phyloP scores from a whole-genome alignment of 1,140 invertebrate species.

The Venustaconcha ellipsiformis region DNA sequence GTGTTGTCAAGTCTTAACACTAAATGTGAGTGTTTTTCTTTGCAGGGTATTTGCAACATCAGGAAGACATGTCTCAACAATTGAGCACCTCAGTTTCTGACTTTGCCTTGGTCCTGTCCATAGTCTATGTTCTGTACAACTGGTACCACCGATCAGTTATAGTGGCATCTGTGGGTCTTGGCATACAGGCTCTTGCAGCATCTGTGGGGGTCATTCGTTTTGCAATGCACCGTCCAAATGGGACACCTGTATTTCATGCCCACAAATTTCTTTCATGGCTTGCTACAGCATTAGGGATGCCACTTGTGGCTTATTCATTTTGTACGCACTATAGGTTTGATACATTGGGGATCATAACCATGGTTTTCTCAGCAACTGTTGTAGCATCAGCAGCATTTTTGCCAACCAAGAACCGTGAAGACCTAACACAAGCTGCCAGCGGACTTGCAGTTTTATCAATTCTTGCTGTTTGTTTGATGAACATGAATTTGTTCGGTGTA shows the following conservation, averaged over 20 bases:
- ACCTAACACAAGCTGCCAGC: slow-evolving; percentile 34
- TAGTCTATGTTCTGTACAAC: slow-evolving; percentile 29
- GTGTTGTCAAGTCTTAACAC: too few relatives aligned
- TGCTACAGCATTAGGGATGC: slow-evolving; percentile 38
- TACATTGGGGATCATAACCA: slow-evolving; percentile 29
- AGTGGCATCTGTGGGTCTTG: slow-evolving; percentile 37
- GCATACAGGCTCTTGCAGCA: slow-evolving; percentile 43
- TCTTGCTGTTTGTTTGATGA: slow-evolving; percentile 26
- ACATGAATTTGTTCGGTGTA: slow-evolving; percentile 42
- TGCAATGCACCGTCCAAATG: slow-evolving; percentile 23
- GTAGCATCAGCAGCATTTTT: slow-evolving; percentile 27
- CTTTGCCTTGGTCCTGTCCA: slow-evolving; percentile 35
- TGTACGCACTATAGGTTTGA: slow-evolving; percentile 18
- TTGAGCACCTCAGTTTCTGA: slow-evolving; percentile 47
- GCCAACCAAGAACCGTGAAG: slow-evolving; percentile 20
- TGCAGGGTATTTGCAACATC: too few relatives aligned
- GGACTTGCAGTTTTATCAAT: slow-evolving; percentile 45
- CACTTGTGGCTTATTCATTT: slow-evolving; percentile 41
- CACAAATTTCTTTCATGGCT: slow-evolving; percentile 47
- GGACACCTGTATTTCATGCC: slow-evolving; percentile 21
- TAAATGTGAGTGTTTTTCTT: too few relatives aligned
- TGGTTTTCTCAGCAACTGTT: slow-evolving; percentile 29
- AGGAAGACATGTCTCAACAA: slow-evolving; percentile 31
- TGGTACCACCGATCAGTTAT: slow-evolving; percentile 7
- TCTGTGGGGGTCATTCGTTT: slow-evolving; percentile 41